phyloP scores from a whole-genome alignment of 2,888 invertebrate genomes.

The Julus scandinavius region DNA sequence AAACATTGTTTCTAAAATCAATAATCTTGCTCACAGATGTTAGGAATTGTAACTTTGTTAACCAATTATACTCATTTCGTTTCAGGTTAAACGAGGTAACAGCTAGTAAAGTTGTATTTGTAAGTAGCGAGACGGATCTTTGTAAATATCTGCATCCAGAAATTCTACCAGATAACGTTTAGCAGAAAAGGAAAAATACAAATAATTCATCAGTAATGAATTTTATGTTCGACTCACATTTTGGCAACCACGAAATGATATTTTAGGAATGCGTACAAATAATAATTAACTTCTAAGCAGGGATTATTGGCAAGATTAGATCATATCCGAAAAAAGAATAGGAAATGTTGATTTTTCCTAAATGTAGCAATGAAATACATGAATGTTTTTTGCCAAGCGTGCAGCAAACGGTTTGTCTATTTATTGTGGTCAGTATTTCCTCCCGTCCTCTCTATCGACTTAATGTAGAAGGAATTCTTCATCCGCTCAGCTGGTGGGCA shows the following conservation, averaged over 20 bases:
- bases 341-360: background rate
- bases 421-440: background rate
- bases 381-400: background rate
- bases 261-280: background rate
- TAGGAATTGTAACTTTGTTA: background rate
- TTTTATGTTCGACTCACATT: background rate
- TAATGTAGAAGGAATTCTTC: background rate
- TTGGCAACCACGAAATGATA: background rate
- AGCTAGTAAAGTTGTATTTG: slow-evolving; percentile 79
- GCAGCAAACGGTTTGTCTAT: background rate
- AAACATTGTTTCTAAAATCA: background rate
- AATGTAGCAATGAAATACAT: background rate
- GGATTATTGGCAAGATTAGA: too few species aligned
- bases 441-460: background rate
- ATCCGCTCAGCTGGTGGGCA: background rate
- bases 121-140: slow-evolving; percentile 76
- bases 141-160: slow-evolving; percentile 82
- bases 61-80: slow-evolving; percentile 59
- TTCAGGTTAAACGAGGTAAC: slow-evolving; percentile 81
- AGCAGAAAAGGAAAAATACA: background rate
- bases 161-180: slow-evolving; percentile 72
- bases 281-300: background rate
- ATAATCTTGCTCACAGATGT: background rate
- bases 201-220: background rate
- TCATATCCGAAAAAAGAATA: too few species aligned